Base-by-base conservation (phyloP, 2,888 invertebrate species). In the Caenorhabditis sp. region DNA sequence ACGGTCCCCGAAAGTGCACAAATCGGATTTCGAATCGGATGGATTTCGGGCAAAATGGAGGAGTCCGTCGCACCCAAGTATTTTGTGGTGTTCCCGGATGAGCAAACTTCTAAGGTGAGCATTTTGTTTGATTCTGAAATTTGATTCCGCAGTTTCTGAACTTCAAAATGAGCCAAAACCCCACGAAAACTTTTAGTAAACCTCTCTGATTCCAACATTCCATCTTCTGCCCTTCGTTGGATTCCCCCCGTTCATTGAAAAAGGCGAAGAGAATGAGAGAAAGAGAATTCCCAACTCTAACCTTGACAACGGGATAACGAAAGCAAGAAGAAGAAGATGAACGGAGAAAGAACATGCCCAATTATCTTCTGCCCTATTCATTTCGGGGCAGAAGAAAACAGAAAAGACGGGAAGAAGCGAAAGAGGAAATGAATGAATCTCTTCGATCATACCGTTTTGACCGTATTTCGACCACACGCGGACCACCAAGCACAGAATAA, bases 41-140 rank as follows among this genome's bases (percentile, higher is more conserved):
- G 75, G 63, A 85, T 89, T 8, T 80, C 80, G 3, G 88, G 86
- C 19, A 77, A 59, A 35, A 72, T 75, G 8, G 81, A 86, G 6
- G 84, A 87, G 16, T 77, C 85, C 6, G 59, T 77, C 4, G 75
- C 86, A 26, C 80, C 88, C 8, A 85, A 85, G 26, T 91, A 88
- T 76, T 86, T 89, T 79, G 85, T 91, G 19, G 89, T 90, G n/a
- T 91, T 87, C 76, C 88, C 91, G 4, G 88, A 90, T 77, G 83
- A 86, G 47, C 80, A 86, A 22, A 87, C 88, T 1, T 87, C 88
- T 56, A 88, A 90, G 83, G 90, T 90, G 44, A 80, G 87, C 24
- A 31, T 6, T 38, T 35, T 35, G 8, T 35, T 35, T 35, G 4
- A 6, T 38, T 38, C 22, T 2, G 19, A 61, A 5, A 61, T 61